Conservation (phyloP, 2,113 vertebrate genomes). For the Solenodon paradoxus region DNA sequence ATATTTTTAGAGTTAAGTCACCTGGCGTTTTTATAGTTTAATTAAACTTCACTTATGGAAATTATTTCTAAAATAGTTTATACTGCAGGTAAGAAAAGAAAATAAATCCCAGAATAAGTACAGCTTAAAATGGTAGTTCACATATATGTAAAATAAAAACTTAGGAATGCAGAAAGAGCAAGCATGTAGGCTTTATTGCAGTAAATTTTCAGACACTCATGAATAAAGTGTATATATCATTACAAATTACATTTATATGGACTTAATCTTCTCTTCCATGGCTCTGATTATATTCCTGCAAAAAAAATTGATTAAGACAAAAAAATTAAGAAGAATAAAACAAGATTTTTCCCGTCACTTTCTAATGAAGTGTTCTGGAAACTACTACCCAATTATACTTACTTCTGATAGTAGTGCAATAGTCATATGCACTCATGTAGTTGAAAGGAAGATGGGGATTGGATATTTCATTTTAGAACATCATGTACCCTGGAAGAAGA, state of each 20-base stretch:
- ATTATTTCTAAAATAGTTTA: not conserved
- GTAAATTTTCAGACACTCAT: not conserved
- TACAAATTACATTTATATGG: not conserved
- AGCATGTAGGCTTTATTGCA: not conserved
- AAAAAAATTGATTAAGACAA: not conserved
- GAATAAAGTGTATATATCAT: not conserved
- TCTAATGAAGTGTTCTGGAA: not conserved
- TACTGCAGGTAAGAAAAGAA: not conserved
- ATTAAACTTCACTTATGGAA: not conserved
- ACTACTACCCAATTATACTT: not conserved
- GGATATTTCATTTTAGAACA: not conserved
- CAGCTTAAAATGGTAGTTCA: not conserved
- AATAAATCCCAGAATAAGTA: not conserved
- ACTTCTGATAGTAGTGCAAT: not conserved
- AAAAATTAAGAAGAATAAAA: not conserved
- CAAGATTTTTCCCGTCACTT: not conserved
- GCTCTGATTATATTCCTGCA: not conserved
- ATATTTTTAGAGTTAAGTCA: not conserved
- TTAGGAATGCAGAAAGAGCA: not conserved
- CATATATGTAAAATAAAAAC: not conserved
- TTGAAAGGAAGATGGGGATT: not conserved
- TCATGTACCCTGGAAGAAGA: not conserved
- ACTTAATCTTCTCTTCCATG: not conserved
- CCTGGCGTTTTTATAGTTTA: not conserved
- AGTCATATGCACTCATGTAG: not conserved